Evolutionary conservation across 2,888 invertebrate species (phyloP), one percentile per base, ranked within the genome.

Genomic region (Apodemia mormo): DNA sequence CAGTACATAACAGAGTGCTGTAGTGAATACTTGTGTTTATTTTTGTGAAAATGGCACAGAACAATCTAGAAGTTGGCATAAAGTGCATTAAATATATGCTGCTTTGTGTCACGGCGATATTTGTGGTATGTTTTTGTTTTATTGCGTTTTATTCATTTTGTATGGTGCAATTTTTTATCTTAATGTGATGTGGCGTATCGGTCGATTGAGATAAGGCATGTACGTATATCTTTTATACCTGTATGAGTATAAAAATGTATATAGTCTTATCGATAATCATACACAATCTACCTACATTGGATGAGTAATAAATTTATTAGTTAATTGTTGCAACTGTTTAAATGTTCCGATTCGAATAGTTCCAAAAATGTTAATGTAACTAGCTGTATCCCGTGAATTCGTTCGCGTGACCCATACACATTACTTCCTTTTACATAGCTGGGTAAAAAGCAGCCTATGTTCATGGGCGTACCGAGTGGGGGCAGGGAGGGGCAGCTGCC

Each of bases 1-100:
- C 78, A 83, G 81, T 83, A 68, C 73, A 70, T 66, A 76, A 68
- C 75, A 67, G 72, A 71, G 73, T 76, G 73, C 71, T 71, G 71
- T 71, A 66, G 68, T 71, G 73, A 43, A 61, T 49, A 74, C 77
- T 73, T 74, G 76, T 77, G 71, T 69, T 49, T 40, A 65, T 14
- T 68, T 3, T 68, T 69, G 69, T 65, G 66, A 88, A 81, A 81
- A 93, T 92, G 93, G 79, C 86, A 78, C 78, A 81, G 69, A 84
- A 78, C 68, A 86, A 82, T 77, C 81, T 94, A 71, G 95, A 95
- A 84, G 91, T 95, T 40, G 96, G 96, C 78, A 96, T 96, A 96
- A 95, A 92, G 83, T 94, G 96, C 81, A 96, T 96, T 71, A 97
- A 97, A 86, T 97, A 96, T 81, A 94, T 96, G 90, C 91, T 97